Conservation (phyloP, 1,140 invertebrate species). For the Steinernema feltiae region DNA sequence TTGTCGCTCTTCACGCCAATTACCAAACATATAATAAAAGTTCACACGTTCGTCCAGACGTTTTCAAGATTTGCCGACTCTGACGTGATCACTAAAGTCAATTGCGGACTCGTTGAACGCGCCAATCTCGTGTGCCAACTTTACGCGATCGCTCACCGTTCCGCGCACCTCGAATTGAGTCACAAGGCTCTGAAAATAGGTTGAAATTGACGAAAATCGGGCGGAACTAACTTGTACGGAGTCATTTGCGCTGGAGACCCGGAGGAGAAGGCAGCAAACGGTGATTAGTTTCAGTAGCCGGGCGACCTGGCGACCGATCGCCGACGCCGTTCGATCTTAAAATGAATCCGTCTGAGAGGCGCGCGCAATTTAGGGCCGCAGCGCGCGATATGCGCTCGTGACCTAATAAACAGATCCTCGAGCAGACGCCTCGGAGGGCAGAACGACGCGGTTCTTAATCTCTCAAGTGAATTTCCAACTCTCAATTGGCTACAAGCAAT, state of each 20-base stretch:
- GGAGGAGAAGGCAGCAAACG: not conserved
- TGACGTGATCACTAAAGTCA: conserved; percentile 26
- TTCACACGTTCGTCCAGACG: too few species aligned
- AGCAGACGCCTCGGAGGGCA: not conserved
- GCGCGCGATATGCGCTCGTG: not conserved
- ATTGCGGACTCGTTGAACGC: not conserved
- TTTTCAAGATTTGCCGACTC: too few species aligned
- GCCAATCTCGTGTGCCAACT: not conserved
- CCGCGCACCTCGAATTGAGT: not conserved
- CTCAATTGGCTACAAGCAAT: too few species aligned
- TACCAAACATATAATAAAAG: too few species aligned
- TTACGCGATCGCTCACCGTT: not conserved
- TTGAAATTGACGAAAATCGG: not conserved
- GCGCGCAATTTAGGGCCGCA: not conserved
- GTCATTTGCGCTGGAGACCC: not conserved
- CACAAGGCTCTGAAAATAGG: not conserved
- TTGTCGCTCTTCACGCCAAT: too few species aligned
- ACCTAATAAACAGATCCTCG: conserved; percentile 15
- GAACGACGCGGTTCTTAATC: not conserved
- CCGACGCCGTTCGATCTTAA: not conserved
- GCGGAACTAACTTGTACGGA: not conserved
- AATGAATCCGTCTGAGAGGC: not conserved
- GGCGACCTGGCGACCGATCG: not conserved
- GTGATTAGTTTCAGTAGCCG: not conserved
- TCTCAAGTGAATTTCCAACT: conserved; percentile 9